Conservation (phyloP, 2,113 vertebrate genomes). For the Larimichthys polyactis region DNA sequence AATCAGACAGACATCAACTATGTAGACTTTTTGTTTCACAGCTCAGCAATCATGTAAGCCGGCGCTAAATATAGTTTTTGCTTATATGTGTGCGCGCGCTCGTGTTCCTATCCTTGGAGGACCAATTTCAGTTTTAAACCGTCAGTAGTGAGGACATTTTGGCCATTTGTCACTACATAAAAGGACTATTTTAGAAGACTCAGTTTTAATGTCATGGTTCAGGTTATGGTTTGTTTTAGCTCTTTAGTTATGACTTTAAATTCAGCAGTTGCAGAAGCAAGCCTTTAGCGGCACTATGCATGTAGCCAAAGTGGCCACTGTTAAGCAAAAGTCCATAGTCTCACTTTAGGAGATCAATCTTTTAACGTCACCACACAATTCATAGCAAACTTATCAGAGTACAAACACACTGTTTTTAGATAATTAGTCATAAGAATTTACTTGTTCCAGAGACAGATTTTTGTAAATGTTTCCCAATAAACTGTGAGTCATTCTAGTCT, state of each 20-base stretch:
- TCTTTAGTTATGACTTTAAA: neutral
- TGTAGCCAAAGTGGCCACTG: neutral
- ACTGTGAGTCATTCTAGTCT: neutral
- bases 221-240: neutral
- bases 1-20: neutral
- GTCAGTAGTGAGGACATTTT: neutral
- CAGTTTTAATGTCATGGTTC: neutral
- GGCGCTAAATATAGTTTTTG: neutral
- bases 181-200: neutral
- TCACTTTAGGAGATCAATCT: neutral
- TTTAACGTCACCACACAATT: neutral
- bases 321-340: neutral
- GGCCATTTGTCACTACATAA: neutral
- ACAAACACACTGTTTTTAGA: neutral
- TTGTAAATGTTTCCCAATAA: neutral
- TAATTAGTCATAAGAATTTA: neutral
- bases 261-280: too few relatives aligned
- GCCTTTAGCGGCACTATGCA: neutral
- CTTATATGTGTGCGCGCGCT: neutral
- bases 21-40: neutral
- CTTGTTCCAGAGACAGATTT: neutral
- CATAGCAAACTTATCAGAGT: neutral
- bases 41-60: neutral
- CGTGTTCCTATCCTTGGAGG: neutral
- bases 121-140: too few relatives aligned